Percentiles rank a stretch among this genome's conserved stretches.
These are phyloP conservation scores for Zaprionus kolodkinae DNA, from an alignment of 1,140 invertebrate genomes.

Conservation along the genomic window DNA sequence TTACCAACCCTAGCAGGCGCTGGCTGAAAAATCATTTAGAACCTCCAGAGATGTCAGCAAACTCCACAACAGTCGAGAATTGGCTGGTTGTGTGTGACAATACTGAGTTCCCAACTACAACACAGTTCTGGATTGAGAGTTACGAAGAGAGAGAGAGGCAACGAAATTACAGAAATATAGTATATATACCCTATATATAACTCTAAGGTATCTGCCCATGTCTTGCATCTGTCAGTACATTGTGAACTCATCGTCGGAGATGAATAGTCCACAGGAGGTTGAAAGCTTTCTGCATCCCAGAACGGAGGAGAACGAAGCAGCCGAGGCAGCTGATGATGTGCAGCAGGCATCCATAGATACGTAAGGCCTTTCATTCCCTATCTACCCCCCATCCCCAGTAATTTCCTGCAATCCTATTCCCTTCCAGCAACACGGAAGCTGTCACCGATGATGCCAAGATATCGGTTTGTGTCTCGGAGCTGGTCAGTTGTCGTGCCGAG, in stretches of 20 bases:
- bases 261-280: neutral
- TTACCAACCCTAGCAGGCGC: neutral
- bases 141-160: neutral
- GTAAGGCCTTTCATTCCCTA: too few relatives aligned
- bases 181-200: neutral
- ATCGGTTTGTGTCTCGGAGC: constrained; percentile 53
- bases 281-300: constrained; percentile 3
- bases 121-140: neutral
- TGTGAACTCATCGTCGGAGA: neutral
- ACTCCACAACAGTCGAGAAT: neutral
- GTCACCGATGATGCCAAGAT: constrained; percentile 36
- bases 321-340: neutral
- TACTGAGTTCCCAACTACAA: constrained; percentile 2
- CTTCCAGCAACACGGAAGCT: constrained; percentile 19
- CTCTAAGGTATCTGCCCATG: constrained; percentile 27
- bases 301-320: neutral
- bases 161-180: neutral
- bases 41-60: neutral
- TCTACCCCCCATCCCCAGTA: too few relatives aligned
- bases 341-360: neutral
- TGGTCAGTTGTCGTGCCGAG: constrained; percentile 56
- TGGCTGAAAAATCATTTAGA: neutral
- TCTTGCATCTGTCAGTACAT: constrained; percentile 66
- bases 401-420: too few relatives aligned
- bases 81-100: neutral